Percentiles rank a stretch among this genome's conserved stretches.
These are phyloP conservation scores for Lethenteron reissneri DNA, from an alignment of 2,113 vertebrate genomes.

Conservation along the genomic window DNA sequence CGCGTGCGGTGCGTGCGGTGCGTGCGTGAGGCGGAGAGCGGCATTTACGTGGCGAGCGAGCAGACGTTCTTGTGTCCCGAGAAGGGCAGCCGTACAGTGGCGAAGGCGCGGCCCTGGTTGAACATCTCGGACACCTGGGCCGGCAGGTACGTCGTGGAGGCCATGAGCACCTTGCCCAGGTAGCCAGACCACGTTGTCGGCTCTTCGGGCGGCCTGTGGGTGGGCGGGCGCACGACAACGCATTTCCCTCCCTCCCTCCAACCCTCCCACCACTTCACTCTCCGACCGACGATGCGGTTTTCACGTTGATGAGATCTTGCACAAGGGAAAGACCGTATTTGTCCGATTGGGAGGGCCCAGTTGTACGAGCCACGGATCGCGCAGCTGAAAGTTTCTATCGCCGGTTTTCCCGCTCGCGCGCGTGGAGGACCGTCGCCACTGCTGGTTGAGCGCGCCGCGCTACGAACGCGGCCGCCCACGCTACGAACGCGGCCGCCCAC, in stretches of 20 bases:
- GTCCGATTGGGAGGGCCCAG: too few species aligned
- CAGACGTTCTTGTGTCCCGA: conserved; percentile 97
- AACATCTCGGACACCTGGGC: conserved; percentile 97
- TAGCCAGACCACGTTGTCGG: conserved; percentile 95
- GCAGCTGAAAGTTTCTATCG: too few species aligned
- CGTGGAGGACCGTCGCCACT: too few species aligned
- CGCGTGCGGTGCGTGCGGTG: too few species aligned
- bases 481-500: too few species aligned
- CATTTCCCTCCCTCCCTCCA: neutral
- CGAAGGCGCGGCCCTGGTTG: conserved; percentile 86
- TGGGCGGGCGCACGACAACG: too few species aligned
- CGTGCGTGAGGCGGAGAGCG: neutral
- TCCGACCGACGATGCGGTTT: neutral
- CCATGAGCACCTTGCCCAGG: conserved; percentile 82
- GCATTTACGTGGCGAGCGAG: conserved; percentile 59
- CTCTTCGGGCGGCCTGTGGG: conserved; percentile 65
- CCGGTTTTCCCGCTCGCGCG: too few species aligned
- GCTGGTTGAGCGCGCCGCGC: too few species aligned
- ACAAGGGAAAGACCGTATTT: too few species aligned
- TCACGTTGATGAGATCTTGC: too few species aligned
- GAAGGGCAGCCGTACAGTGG: conserved; percentile 83
- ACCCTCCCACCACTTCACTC: neutral
- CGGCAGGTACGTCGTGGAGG: conserved; percentile 81
- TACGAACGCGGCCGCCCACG: too few species aligned
- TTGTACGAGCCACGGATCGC: too few species aligned